Percentiles rank a stretch among this genome's conserved stretches.
phyloP scores from a whole-genome alignment of 1,140 invertebrate species.

The Saccostrea glomerata region DNA sequence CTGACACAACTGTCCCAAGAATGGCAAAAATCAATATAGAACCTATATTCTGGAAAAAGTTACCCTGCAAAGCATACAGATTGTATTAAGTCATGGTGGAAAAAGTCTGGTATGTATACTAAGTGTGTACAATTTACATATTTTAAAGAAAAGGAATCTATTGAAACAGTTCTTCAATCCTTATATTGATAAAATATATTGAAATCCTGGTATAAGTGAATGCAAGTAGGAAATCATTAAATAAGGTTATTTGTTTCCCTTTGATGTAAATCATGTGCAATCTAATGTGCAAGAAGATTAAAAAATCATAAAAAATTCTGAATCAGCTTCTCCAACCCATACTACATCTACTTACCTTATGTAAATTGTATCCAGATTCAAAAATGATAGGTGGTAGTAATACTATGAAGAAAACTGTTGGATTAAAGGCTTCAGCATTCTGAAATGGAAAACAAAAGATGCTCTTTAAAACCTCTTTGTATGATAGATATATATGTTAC shows the following conservation, averaged over 20 bases:
- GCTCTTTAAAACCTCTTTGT: not conserved
- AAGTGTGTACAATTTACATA: too few species aligned
- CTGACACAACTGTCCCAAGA: conserved; percentile 96
- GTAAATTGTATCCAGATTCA: conserved; percentile 98
- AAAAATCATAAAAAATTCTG: not conserved
- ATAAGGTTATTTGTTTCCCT: too few species aligned
- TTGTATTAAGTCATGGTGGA: too few species aligned
- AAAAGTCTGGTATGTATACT: too few species aligned
- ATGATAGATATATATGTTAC: not conserved
- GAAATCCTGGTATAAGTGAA: too few species aligned
- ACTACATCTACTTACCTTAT: conserved; percentile 85
- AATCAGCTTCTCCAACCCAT: not conserved
- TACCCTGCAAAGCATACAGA: conserved; percentile 82
- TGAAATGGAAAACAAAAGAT: conserved; percentile 68
- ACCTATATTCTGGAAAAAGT: conserved; percentile 99
- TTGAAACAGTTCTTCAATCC: too few species aligned
- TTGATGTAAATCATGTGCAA: too few species aligned
- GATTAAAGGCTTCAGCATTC: conserved; percentile 97
- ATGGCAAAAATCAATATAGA: conserved; percentile 95
- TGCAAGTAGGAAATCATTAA: too few species aligned
- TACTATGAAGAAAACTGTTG: conserved; percentile 97
- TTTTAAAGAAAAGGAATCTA: too few species aligned
- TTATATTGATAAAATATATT: too few species aligned
- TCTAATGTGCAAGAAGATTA: too few species aligned
- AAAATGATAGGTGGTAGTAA: conserved; percentile 99